phyloP scores from a whole-genome alignment of 37 sponge, comb jelly and placozoan species.

The Aplysina aerophoba region DNA sequence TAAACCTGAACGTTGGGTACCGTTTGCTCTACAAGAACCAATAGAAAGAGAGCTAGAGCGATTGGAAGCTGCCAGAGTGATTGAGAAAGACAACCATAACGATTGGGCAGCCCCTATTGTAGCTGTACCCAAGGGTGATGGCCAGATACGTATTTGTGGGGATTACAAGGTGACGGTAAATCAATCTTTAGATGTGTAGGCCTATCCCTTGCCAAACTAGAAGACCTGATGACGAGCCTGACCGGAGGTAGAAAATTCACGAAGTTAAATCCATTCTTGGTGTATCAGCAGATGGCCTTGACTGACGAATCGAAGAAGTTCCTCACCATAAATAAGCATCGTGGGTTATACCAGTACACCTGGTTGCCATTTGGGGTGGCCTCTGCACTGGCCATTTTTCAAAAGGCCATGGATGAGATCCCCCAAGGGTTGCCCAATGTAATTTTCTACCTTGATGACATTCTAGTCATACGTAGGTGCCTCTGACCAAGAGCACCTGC shows the following conservation, averaged over 20 bases:
- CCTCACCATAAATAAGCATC: too few relatives aligned
- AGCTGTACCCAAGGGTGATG: background rate
- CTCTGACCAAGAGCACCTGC: conserved; percentile 34
- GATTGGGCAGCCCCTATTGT: background rate
- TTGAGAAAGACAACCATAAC: background rate
- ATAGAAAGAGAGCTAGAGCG: background rate
- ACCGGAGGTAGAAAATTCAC: background rate
- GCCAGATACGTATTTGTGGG: too few relatives aligned
- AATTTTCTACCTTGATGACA: conserved; percentile 37
- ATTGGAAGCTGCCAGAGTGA: background rate
- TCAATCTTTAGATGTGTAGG: background rate
- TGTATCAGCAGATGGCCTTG: background rate
- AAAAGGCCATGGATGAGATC: conserved; percentile 37
- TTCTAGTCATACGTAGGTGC: conserved; percentile 30
- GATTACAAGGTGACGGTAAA: background rate
- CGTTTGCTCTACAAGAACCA: background rate
- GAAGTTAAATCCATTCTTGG: background rate
- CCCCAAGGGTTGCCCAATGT: conserved; percentile 36
- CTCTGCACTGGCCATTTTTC: conserved; percentile 42
- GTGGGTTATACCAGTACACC: background rate
- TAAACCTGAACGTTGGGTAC: background rate
- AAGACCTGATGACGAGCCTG: conserved; percentile 2
- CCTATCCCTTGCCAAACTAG: background rate
- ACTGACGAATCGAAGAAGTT: too few relatives aligned
- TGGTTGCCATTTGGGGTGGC: conserved; percentile 46